phyloP scores from a whole-genome alignment of 2,797 vertebrate species.

The Halcyon badia region DNA sequence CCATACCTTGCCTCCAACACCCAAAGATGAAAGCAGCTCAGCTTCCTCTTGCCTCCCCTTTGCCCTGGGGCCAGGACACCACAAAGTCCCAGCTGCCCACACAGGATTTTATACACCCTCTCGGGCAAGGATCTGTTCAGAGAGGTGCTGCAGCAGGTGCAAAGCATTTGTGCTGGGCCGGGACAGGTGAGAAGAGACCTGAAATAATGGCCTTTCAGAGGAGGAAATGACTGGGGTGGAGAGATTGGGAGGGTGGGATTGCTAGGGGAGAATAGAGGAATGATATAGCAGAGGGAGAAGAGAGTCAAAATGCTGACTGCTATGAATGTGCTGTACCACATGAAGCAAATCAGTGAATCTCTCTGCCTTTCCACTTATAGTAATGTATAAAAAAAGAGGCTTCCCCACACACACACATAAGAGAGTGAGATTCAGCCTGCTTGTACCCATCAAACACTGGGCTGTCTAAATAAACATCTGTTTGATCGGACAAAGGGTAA shows the following conservation, averaged over 20 bases:
- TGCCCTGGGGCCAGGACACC: fast-evolving
- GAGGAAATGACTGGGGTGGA: fast-evolving
- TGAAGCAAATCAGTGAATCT: fast-evolving
- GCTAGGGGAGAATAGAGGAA: background rate
- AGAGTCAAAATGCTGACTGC: background rate
- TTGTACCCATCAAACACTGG: background rate
- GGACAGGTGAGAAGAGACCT: background rate
- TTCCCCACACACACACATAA: no score
- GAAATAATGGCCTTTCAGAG: background rate
- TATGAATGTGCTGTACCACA: fast-evolving
- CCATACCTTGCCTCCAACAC: fast-evolving
- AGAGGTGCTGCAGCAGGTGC: background rate
- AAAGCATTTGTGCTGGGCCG: background rate
- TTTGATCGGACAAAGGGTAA: background rate
- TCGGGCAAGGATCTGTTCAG: background rate
- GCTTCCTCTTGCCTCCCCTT: fast-evolving
- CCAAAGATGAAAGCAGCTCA: fast-evolving
- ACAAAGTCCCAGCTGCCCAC: fast-evolving
- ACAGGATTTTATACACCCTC: background rate
- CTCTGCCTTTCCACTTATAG: background rate
- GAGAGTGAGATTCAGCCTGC: background rate
- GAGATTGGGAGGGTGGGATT: no score
- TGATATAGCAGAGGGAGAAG: background rate
- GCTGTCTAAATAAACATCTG: background rate
- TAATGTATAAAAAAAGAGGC: background rate